phyloP scores from a whole-genome alignment of 1,140 invertebrate genomes.

The Andricus grossulariae region DNA sequence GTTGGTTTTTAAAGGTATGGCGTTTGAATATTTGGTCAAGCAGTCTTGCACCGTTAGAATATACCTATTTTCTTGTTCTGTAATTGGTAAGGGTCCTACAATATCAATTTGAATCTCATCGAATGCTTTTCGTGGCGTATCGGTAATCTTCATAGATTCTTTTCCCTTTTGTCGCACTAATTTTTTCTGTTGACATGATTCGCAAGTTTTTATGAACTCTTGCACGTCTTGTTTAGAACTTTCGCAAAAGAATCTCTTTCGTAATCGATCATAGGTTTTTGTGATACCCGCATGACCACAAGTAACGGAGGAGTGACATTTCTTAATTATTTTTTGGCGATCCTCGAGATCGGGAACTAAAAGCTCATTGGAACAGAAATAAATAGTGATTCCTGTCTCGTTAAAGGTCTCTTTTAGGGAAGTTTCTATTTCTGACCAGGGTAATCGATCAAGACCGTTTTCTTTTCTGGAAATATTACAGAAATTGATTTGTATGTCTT shows the following conservation, averaged over 20 bases:
- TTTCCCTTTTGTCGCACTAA: conserved; percentile 7
- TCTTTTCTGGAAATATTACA: neutral
- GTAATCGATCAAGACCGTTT: neutral
- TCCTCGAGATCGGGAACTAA: neutral
- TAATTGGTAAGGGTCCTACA: too few species aligned
- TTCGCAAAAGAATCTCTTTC: conserved; percentile 5
- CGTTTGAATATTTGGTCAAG: too few species aligned
- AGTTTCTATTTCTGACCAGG: neutral
- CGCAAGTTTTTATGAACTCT: conserved; percentile 20
- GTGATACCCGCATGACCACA: conserved; percentile 2
- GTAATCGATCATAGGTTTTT: conserved; percentile 6
- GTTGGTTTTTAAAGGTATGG: too few species aligned
- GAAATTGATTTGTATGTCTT: too few species aligned
- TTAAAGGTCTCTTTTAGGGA: too few species aligned
- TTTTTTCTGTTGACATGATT: conserved; percentile 28
- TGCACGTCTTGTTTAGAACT: conserved; percentile 11
- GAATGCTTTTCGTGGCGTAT: too few species aligned
- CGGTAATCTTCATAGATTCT: conserved; percentile 28
- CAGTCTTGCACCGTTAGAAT: too few species aligned
- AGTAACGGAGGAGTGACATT: neutral
- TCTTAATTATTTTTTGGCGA: neutral
- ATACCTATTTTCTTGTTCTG: too few species aligned
- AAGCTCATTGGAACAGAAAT: neutral
- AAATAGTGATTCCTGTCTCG: neutral
- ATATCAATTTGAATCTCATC: too few species aligned